Conservation (phyloP, 2,888 invertebrate species). For the Melieria omissa region DNA sequence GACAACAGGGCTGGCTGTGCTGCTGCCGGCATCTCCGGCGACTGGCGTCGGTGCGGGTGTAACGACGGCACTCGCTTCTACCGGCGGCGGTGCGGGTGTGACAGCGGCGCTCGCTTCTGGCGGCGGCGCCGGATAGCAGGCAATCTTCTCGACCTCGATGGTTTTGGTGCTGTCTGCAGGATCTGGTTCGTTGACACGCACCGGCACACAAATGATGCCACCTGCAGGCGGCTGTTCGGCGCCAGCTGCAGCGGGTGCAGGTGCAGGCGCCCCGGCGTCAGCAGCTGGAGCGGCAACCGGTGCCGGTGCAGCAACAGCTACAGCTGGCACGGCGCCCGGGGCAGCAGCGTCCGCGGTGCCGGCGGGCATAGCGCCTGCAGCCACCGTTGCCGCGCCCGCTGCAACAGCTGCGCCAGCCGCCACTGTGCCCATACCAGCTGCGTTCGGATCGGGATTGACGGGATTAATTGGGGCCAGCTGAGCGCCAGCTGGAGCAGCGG, state of each 20-base stretch:
- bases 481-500: constrained; percentile 15
- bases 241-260: constrained; percentile 39
- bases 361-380: constrained; percentile 23
- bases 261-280: constrained; percentile 25
- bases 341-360: constrained; percentile 1
- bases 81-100: constrained; percentile 37
- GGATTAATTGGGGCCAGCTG: constrained; percentile 41
- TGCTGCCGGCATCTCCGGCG: constrained; percentile 30
- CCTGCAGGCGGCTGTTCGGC: constrained; percentile 50
- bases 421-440: constrained; percentile 20
- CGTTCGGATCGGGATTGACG: background rate
- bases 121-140: constrained; percentile 62
- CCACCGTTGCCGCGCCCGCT: constrained; percentile 29
- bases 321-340: constrained; percentile 8
- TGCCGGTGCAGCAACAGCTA: constrained; percentile 8
- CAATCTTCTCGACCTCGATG: constrained; percentile 60
- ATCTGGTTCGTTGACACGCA: constrained; percentile 61
- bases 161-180: constrained; percentile 61
- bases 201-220: constrained; percentile 60
- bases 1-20: constrained; percentile 34
- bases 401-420: constrained; percentile 25
- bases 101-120: constrained; percentile 45
- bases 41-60: constrained; percentile 51
- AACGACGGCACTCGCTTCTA: constrained; percentile 23
- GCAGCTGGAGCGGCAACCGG: constrained; percentile 30